Base-by-base conservation (phyloP, 2,888 invertebrate species). In the Nebria salina region DNA sequence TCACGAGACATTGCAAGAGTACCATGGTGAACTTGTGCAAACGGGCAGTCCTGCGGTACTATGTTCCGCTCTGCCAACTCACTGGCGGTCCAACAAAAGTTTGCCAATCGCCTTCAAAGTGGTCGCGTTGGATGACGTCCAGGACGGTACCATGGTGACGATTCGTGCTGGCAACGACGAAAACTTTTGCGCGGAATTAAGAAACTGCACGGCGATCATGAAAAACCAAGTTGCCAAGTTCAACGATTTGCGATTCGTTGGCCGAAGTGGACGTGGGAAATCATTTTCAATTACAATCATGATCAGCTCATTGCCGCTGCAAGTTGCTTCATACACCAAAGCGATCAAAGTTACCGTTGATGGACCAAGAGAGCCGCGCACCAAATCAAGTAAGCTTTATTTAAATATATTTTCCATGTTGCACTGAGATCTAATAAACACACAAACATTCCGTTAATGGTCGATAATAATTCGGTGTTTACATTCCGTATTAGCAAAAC, bases 261-360 rank as follows among this genome's bases (percentile, higher is more conserved):
- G 99, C 6, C 92, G 98, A 82, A 98, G 98, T 84, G 99, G 99
- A 1, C 91, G 99, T 88, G 99, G 99, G 76, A 99, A 99, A 89
- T 95, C 96, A 68, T 99, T 99, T 89, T 95, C 97, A 9, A 89
- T 99, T 85, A 97, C 98, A 84, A 99, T 99, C 88, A 96, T 96
- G 85, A 96, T 99, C 87, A 94, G 94, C 87, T 92, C 94, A 20
- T 92, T 92, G 84, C 93, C 93, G 9, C 91, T 92, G 83, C 98
- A 98, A 91, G 94, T 98, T 42, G 97, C 98, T 75, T 95, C 97
- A 4, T 99, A 98, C 89, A 94, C 91, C 86, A 98, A 98, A 88
- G 98, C 98, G 77, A 99, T 99, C 89, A 99, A 99, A 92, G 98
- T 99, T 81, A 99, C 99, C 26, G 99, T 99, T 54, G 99, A 99